Base-by-base conservation (phyloP, 2,797 vertebrate species). In the Acanthopagrus latus region DNA sequence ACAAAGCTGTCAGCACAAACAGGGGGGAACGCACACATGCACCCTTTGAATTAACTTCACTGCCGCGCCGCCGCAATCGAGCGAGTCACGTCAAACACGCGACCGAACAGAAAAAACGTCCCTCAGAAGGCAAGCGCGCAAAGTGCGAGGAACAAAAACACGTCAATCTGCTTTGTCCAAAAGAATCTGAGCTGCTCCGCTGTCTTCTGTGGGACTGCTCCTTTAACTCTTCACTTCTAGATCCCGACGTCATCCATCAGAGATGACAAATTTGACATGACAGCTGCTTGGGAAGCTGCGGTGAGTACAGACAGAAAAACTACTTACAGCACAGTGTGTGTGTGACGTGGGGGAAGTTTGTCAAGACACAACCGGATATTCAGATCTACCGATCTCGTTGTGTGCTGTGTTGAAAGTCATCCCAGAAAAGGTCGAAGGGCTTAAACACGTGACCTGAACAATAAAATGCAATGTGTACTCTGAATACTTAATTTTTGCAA, bases 261-360 rank as follows among this genome's bases (percentile, higher is more conserved):
- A 70, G 74, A 80, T 60, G 89, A 92, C 91, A 92, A 92, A 93
- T 84, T 75, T 90, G 89, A 93, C 89, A 78, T 88, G 93, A 93
- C 92, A 90, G 91, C 81, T 52, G 77, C 88, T 87, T 50, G 75
- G 80, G 81, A 86, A 71, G 76, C 84, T 41, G 81, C 50, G 47
- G 67, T 60, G 73, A 72, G 75, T 72, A 64, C 82, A 88, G 76
- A 78, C 46, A 74, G 67, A 82, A 51, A 80, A 77, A 27, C 64
- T 76, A 82, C 78, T 86, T 46, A 76, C 71, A 82, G 78, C 83
- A 59, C 75, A 64, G 81, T 41, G 65, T 71, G 81, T 60, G 81
- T 71, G 81, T 60, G 81, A 79, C 77, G 57, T 59, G 76, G 86
- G 86, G 69, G 74, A 78, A 25, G 73, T 84, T 83, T 83, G 57